These are phyloP conservation scores for Bungarus multicinctus DNA, from an alignment of 2,113 vertebrate species.

Conservation along the genomic window DNA sequence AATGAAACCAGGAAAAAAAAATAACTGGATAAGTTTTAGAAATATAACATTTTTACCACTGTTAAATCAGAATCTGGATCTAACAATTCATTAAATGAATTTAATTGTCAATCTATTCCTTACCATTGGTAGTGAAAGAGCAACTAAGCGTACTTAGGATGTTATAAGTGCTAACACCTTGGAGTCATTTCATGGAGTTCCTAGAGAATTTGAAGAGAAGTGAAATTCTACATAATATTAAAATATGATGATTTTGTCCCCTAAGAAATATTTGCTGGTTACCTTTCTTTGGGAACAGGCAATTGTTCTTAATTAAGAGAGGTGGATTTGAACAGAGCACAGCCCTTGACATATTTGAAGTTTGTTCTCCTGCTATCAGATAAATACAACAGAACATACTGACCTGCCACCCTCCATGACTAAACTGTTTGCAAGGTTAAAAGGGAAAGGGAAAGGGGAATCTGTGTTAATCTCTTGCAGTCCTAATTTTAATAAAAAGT, in stretches of 20 bases:
- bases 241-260: not conserved
- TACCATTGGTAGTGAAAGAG: not conserved
- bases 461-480: conserved; percentile 57
- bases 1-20: not conserved
- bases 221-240: not conserved
- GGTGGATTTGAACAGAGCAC: not conserved
- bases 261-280: conserved; percentile 35
- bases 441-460: conserved; percentile 66
- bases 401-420: conserved; percentile 52
- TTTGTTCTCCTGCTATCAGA: conserved; percentile 56
- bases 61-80: not conserved
- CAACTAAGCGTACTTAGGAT: not conserved
- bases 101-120: not conserved
- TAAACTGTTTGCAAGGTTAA: conserved; percentile 65
- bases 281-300: conserved; percentile 28
- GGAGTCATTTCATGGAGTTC: not conserved
- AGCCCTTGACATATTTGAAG: conserved; percentile 59
- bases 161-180: not conserved
- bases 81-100: not conserved
- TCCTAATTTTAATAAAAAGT: conserved; percentile 60
- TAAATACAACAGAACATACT: conserved; percentile 52
- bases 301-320: conserved; percentile 31
- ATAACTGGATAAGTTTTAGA: not conserved
- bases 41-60: not conserved
- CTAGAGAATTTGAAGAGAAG: not conserved